Base-by-base conservation (phyloP, 2,113 vertebrate genomes). In the Corythoichthys intestinalis region DNA sequence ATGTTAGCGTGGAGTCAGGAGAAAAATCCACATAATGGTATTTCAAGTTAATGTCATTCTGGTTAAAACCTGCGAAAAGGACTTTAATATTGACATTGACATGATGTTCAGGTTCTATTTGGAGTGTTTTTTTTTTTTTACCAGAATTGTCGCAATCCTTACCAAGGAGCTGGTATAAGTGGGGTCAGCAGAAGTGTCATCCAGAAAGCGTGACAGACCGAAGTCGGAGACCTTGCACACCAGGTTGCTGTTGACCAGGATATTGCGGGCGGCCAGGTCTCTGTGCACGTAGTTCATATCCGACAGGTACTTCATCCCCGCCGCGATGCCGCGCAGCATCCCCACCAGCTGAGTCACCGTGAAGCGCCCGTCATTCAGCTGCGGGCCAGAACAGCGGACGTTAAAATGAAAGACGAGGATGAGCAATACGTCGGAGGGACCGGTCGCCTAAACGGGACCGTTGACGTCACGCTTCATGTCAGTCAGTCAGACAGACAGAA, bases 201-300 rank as follows among this genome's bases (percentile, higher is more conserved):
- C 96, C 88, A 98, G 85, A 66, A 98, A 98, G 73, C 96, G 95
- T 0, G 96, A 98, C 71, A 98, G 93, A 64, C 96, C 96, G 0
- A 98, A 98, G 89, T 98, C 96, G 0, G 96, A 98, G 50, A 98
- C 96, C 88, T 98, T 98, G 94, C 96, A 98, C 80, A 98, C 96
- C 89, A 98, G 85, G 88, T 98, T 98, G 90, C 96, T 98, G 90
- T 98, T 98, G 87, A 98, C 96, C 37, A 98, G 93, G 80, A 98
- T 97, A 75, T 98, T 98, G 57, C 96, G 93, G 54, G 96, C 96
- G 0, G 96, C 96, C 58, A 98, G 91, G 89, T 98, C 96, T 0
- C 96, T 91, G 87, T 98, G 96, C 54, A 98, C 96, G 0, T 98
- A 98, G 91, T 98, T 98, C 96, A 98, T 97, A 85, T 98, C 96